Evolutionary conservation across 2,113 vertebrate genomes (phyloP).

Genomic region (Pygathrix nemaeus): DNA sequence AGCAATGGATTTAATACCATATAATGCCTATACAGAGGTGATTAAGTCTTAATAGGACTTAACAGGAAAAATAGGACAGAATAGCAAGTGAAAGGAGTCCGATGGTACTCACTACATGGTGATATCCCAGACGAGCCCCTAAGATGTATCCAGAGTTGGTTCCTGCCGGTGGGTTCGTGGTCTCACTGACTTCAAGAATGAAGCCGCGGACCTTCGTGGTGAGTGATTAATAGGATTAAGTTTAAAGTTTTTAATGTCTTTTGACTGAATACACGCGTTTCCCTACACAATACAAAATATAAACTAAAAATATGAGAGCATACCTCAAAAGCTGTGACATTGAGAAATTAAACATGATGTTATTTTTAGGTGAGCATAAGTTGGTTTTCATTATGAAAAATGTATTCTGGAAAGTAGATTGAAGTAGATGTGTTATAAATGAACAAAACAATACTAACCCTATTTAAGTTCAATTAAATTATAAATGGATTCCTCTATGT

Average conservation of each 20-base stretch:
- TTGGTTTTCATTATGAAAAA: conserved; percentile 54
- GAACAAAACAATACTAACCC: conserved; percentile 47
- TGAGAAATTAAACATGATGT: conserved; percentile 33
- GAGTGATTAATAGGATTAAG: not conserved
- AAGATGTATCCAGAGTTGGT: too few species aligned
- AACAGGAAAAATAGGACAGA: too few species aligned
- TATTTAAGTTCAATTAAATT: conserved; percentile 61
- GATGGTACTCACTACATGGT: too few species aligned
- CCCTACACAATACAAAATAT: conserved; percentile 15
- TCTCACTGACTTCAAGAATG: too few species aligned
- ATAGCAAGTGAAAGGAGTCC: too few species aligned
- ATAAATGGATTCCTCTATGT: conserved; percentile 5
- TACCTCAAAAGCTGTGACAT: not conserved
- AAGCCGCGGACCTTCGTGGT: too few species aligned
- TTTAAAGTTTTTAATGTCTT: not conserved
- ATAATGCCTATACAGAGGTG: too few species aligned
- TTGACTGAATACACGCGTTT: not conserved
- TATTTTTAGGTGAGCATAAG: conserved; percentile 14
- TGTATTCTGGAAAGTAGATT: conserved; percentile 49
- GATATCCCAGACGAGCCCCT: too few species aligned
- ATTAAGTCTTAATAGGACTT: too few species aligned
- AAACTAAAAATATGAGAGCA: conserved; percentile 35
- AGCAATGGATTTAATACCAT: not conserved
- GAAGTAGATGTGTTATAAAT: conserved; percentile 57
- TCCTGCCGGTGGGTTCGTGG: too few species aligned